Base-by-base conservation (phyloP, 35 echinoderm and acorn worm genomes). In the Patiria miniata region DNA sequence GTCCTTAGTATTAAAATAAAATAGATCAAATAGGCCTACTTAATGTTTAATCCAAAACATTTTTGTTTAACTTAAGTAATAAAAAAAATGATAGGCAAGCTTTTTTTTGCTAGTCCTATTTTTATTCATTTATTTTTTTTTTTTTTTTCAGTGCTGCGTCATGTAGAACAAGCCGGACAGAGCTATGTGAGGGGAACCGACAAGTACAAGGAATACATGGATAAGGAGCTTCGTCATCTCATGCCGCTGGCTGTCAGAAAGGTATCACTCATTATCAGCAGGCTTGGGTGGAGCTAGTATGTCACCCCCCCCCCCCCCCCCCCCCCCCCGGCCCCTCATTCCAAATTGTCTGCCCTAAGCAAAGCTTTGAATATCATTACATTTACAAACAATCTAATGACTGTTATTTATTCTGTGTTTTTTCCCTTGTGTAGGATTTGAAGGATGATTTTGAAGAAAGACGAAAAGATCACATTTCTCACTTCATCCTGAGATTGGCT, bases 401-500 rank as follows among this genome's bases (percentile, higher is more conserved):
- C n/a, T n/a, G n/a, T n/a, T n/a, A n/a, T n/a, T n/a, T n/a, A n/a
- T n/a, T n/a, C n/a, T n/a, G n/a, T n/a, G n/a, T n/a, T n/a, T n/a
- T n/a, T n/a, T n/a, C n/a, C n/a, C 36, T 73, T 73, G 8, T 73
- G 34, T 7, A 73, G 65, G 65, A 73, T 73, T 34, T 73, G 22
- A 73, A 86, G 61, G 83, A 92, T 34, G 88, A 94, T 23, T 86
- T 80, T 85, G 92, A 93, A 3, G 78, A 83, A 14, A 77, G 77
- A 77, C 53, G 95, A 57, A 83, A 83, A 16, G 95, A 97, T 57
- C 88, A 93, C 58, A 97, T 97, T 40, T 97, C 95, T 30, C 95
- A 97, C 68, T 97, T 94, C 55, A 97, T 97, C 22, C 80, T 97
- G 0, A 79, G 95, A 26, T 77, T 97, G 55, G 95, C 95, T 7